phyloP scores from a whole-genome alignment of 2,888 invertebrate species.

The Zhuqinia jingwanae region DNA sequence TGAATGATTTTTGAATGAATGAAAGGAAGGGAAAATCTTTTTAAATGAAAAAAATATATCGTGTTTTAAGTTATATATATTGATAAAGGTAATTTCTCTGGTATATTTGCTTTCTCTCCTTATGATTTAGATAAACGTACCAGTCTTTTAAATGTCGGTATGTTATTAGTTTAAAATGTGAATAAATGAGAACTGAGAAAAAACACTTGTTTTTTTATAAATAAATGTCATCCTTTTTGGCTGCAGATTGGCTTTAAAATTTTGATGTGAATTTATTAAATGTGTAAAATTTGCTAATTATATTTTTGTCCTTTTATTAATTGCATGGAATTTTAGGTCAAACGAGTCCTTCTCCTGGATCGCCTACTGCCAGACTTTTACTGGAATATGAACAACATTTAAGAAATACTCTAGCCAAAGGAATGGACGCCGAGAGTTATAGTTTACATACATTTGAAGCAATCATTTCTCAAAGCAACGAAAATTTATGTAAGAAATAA shows the following conservation, averaged over 20 bases:
- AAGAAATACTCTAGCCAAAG: constrained; percentile 94
- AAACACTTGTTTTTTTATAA: not conserved
- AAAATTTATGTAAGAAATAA: constrained; percentile 86
- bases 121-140: constrained; percentile 29
- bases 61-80: not conserved
- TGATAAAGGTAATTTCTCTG: constrained; percentile 9
- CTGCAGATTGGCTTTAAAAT: constrained; percentile 65
- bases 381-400: constrained; percentile 91
- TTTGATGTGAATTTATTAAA: not conserved
- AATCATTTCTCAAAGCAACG: constrained; percentile 95
- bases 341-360: constrained; percentile 87
- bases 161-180: constrained; percentile 42
- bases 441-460: constrained; percentile 97
- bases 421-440: constrained; percentile 97
- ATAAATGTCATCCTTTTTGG: constrained; percentile 29
- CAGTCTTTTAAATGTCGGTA: constrained; percentile 27
- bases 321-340: constrained; percentile 63
- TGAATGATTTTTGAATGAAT: constrained; percentile 35
- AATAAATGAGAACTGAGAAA: constrained; percentile 41
- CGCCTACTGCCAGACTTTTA: constrained; percentile 90
- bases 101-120: constrained; percentile 27
- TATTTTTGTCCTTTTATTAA: constrained; percentile 3
- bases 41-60: not conserved
- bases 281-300: not conserved
- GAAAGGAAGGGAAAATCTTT: not conserved